Percentiles rank a stretch among this genome's conserved stretches.
Conservation (phyloP, 2,113 vertebrate species). For the Copsychus sechellarum region DNA sequence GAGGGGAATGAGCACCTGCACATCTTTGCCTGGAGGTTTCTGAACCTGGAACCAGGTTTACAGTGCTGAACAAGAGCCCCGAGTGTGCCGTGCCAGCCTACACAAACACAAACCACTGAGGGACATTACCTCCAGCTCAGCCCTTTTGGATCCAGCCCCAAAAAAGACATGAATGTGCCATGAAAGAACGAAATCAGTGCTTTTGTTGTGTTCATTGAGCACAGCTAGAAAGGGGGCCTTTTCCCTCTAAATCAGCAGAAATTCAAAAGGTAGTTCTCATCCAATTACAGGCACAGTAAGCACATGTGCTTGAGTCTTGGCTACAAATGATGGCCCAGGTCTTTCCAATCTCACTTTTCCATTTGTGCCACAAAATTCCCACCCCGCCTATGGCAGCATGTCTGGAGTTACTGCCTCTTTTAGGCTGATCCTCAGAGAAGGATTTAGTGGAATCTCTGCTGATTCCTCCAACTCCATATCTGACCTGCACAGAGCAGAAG, state of each 20-base stretch:
- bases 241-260: neutral
- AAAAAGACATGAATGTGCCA: neutral
- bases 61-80: neutral
- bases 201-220: accelerated
- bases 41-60: neutral
- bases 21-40: neutral
- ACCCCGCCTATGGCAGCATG: neutral
- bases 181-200: neutral
- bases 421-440: neutral
- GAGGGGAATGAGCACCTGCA: neutral
- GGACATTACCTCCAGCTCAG: neutral
- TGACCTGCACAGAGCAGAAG: neutral
- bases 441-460: neutral
- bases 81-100: neutral
- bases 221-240: neutral
- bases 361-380: neutral
- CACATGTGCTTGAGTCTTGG: neutral
- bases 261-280: neutral
- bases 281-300: neutral
- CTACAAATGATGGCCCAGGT: accelerated
- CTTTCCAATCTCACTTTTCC: neutral
- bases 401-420: neutral
- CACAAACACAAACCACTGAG: no score
- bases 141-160: neutral
- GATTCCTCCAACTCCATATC: neutral